phyloP scores from a whole-genome alignment of 2,888 invertebrate species.

The Parnassius mnemosyne region DNA sequence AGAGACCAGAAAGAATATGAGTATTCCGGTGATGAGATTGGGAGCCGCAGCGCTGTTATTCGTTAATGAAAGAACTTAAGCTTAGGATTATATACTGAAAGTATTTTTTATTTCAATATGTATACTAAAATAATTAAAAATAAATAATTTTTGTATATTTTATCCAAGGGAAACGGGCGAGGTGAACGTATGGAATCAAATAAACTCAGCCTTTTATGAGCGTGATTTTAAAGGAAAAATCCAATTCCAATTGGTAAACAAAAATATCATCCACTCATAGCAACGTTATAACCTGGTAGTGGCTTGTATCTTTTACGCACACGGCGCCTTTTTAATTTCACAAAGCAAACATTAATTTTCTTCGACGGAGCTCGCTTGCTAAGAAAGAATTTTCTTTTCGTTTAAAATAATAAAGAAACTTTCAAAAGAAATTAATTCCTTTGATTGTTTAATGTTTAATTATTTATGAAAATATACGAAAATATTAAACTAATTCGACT shows the following conservation, averaged over 20 bases:
- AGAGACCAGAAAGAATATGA: too few species aligned
- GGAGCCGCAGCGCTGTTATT: too few species aligned
- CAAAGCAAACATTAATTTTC: constrained; percentile 71
- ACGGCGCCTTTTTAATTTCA: constrained; percentile 61
- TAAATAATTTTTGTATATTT: too few species aligned
- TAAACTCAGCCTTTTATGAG: background rate
- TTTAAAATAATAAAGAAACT: constrained; percentile 16
- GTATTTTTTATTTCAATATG: too few species aligned
- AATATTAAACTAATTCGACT: too few species aligned
- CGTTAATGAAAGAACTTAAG: too few species aligned
- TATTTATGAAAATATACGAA: background rate
- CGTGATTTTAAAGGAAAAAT: constrained; percentile 32
- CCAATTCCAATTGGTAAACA: constrained; percentile 41
- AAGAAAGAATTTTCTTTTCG: constrained; percentile 8
- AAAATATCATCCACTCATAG: constrained; percentile 30
- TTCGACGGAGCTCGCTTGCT: constrained; percentile 39
- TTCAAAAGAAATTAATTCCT: background rate
- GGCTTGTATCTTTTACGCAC: constrained; percentile 34
- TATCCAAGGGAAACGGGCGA: too few species aligned
- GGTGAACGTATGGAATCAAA: too few species aligned
- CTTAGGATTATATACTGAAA: too few species aligned
- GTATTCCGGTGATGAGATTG: too few species aligned
- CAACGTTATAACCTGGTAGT: constrained; percentile 30
- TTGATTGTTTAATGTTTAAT: constrained; percentile 3
- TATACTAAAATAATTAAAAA: too few species aligned